A percentile compares a stretch with the other conserved stretches of the same genome.
Conservation (phyloP, 1,140 invertebrate species). For the Oncopeltus fasciatus region DNA sequence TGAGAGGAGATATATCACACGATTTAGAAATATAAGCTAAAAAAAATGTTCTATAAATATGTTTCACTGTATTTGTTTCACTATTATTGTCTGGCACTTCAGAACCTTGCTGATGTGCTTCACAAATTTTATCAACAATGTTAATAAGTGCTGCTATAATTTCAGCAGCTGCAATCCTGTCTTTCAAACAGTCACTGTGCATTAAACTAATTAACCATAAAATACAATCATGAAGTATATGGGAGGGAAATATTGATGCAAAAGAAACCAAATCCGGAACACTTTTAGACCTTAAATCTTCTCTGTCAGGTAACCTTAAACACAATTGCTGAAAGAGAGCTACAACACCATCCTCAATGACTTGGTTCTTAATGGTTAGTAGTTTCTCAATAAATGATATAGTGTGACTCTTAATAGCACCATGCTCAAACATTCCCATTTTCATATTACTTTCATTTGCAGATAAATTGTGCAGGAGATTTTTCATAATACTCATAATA, state of each 20-base stretch:
- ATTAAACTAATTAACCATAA: slow-evolving; percentile 37
- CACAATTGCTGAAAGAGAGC: slow-evolving; percentile 43
- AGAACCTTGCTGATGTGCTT: no score
- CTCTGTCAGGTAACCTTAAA: slow-evolving; percentile 38
- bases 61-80: no score
- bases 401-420: slow-evolving; percentile 34
- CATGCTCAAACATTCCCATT: slow-evolving; percentile 28
- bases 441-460: slow-evolving; percentile 30
- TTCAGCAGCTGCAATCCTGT: slow-evolving; percentile 41
- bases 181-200: slow-evolving; percentile 34
- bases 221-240: slow-evolving; percentile 30
- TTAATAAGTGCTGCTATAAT: slow-evolving; percentile 36
- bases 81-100: no score
- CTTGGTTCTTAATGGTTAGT: slow-evolving; percentile 29
- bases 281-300: slow-evolving; percentile 40
- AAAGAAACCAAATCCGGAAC: slow-evolving; percentile 36
- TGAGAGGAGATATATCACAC: no score
- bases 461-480: slow-evolving; percentile 34
- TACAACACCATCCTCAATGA: slow-evolving; percentile 29
- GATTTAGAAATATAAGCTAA: no score
- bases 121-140: slow-evolving; percentile 24
- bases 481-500: slow-evolving; percentile 34
- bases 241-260: slow-evolving; percentile 30
- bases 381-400: slow-evolving; percentile 37
- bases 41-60: no score